Conservation (phyloP, 2,113 vertebrate genomes). For the Ondatra zibethicus region DNA sequence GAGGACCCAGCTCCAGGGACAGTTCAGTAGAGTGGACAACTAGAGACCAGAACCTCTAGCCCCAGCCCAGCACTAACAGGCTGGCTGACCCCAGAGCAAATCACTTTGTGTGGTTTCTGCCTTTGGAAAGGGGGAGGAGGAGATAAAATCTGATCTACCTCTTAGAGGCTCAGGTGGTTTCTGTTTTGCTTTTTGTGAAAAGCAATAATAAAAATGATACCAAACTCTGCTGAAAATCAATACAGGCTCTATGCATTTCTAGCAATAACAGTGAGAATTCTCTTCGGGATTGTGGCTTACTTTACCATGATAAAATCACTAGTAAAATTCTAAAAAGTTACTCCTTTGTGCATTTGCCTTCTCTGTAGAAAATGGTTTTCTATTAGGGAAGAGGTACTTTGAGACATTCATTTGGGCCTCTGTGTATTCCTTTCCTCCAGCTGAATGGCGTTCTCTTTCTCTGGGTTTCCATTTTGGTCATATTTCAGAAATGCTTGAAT, state of each 20-base stretch:
- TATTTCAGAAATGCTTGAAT: constrained; percentile 72
- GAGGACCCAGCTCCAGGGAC: neutral
- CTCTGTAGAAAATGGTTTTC: constrained; percentile 69
- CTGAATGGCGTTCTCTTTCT: constrained; percentile 5
- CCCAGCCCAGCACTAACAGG: neutral
- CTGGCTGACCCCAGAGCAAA: constrained; percentile 70
- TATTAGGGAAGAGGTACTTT: constrained; percentile 26
- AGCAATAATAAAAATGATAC: constrained; percentile 81
- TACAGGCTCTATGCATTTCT: constrained; percentile 67
- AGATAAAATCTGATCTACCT: constrained; percentile 78
- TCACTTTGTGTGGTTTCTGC: constrained; percentile 66
- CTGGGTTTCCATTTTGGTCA: constrained; percentile 66
- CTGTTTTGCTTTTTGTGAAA: constrained; percentile 79
- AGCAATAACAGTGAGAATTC: constrained; percentile 67
- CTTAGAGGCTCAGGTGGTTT: constrained; percentile 70
- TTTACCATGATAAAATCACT: constrained; percentile 78
- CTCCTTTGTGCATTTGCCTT: constrained; percentile 71
- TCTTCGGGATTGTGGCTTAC: constrained; percentile 69
- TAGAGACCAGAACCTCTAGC: neutral
- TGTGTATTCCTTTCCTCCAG: neutral
- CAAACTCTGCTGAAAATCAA: constrained; percentile 77
- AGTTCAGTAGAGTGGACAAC: neutral
- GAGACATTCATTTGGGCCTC: neutral
- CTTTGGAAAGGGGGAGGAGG: neutral
- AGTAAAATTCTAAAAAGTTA: constrained; percentile 74